Base-by-base conservation (phyloP, 2,888 invertebrate genomes). In the Eupithecia exiguata region DNA sequence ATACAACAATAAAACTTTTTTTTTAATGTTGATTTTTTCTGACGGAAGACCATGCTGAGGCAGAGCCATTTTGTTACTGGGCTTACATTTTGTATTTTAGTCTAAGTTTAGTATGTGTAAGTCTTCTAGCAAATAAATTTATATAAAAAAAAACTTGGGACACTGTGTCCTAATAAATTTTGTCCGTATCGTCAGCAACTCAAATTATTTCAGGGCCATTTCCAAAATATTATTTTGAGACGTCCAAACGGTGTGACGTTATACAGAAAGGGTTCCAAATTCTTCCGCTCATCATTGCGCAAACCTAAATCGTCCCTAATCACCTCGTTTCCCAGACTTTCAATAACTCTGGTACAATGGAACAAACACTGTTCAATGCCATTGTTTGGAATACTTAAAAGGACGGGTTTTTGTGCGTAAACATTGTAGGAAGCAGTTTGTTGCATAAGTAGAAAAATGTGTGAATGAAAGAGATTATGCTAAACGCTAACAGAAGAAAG, bases 321-420 rank as follows among this genome's bases (percentile, higher is more conserved):
- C 74, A 75, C 73, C 63, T 61, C 16, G 69, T 75, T 79, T 79
- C 79, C 79, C 79, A 79, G 76, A 66, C 70, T 72, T 72, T 70
- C 72, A 72, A 72, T 72, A 70, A 69, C 66, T 40, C 21, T n/a
- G 63, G 16, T 72, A 75, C 75, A 75, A 75, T 70, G 68, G 72
- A 46, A 70, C 43, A 53, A 74, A 68, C 58, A 69, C 73, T 77
- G 77, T 74, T 75, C 75, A 75, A 73, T 68, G 65, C 30, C 69
- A 77, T 77, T 79, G 79, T 79, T 71, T 69, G 70, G 71, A 46
- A 67, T 49, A 70, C 40, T 69, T 65, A 68, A 68, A 70, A 16
- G 70, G 61, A 74, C 75, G 53, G 62, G 62, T 68, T 65, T 72
- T 73, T 75, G 66, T 75, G 58, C 46, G 21, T 65, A 75, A 72